phyloP scores from a whole-genome alignment of 2,888 invertebrate species.

The Ischnus inquisitorius region DNA sequence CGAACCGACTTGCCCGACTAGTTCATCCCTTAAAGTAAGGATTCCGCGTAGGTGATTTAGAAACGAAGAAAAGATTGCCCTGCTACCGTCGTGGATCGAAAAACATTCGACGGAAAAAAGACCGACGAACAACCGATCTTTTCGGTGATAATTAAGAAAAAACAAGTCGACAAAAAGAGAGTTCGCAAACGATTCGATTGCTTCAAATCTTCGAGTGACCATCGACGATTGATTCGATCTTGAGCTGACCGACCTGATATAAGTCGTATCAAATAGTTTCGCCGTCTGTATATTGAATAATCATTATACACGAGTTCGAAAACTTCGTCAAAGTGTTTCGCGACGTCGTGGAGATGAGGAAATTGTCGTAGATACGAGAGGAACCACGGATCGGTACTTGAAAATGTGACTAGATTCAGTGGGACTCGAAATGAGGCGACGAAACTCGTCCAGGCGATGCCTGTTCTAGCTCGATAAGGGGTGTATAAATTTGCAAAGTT shows the following conservation, averaged over 20 bases:
- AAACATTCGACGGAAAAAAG: background rate
- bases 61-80: background rate
- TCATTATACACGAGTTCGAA: slow-evolving; percentile 32
- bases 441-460: slow-evolving; percentile 31
- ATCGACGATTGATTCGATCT: slow-evolving; percentile 28
- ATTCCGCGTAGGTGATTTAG: background rate
- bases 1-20: background rate
- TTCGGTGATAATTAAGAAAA: background rate
- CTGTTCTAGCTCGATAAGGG: slow-evolving; percentile 34
- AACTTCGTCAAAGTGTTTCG: slow-evolving; percentile 62
- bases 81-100: background rate
- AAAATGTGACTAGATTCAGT: slow-evolving; percentile 59
- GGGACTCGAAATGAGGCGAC: slow-evolving; percentile 51
- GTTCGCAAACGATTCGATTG: background rate
- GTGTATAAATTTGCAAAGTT: slow-evolving; percentile 57
- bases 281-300: slow-evolving; percentile 57
- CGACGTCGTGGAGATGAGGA: slow-evolving; percentile 32
- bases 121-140: background rate
- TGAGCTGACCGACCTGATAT: slow-evolving; percentile 4
- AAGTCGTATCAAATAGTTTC: slow-evolving; percentile 27
- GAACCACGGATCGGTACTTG: slow-evolving; percentile 50
- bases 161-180: background rate
- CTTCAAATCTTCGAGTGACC: background rate
- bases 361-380: slow-evolving; percentile 43
- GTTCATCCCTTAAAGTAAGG: background rate